Evolutionary conservation across 1,140 invertebrate genomes (phyloP), one percentile per base, ranked within the genome.

Genomic region (Mercenaria mercenaria): DNA sequence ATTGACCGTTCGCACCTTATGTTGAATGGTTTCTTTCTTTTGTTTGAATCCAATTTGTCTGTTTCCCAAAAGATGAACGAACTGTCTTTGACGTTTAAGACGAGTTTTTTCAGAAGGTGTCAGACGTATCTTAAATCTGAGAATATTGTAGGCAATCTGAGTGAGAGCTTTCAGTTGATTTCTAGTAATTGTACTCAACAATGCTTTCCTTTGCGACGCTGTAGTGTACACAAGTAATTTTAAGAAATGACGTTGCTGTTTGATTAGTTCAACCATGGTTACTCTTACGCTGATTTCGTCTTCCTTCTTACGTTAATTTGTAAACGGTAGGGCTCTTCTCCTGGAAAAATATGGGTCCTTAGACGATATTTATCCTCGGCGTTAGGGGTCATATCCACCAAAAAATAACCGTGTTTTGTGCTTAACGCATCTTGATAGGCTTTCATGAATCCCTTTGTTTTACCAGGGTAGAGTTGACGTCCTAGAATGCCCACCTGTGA

Each of bases 391-490:
- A 86, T 72, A 39, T 77, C 67, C 3, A 86, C 39, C 26, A 86
- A 20, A 8, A 87, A 34, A 74, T 77, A 79, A 8, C 85, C 85
- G 32, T 15, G 50, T 2, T 26, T 0, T 23, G 13, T 8, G 18
- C 37, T 76, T 6, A 41, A 52, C 0, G 74, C 74, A 23, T 87
- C 85, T 32, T 56, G 23, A 29, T 74, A 87, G 29, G 56, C 74
- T 61, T 87, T 50, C 52, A 74, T 59, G 11, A 79, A 74, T 10
- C 37, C 56, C 23, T 43, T 34, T 18, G 6, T 15, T 77, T 59
- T 72, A 47, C 56, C 85, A 2, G 85, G 85, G 74, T 52, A 87
- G 29, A 87, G n/a, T 59, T 87, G 85, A 20, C 85, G 1, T 18
- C 72, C 85, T 26, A 77, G 43, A 20, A 37, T 64, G 3, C 4